These are phyloP conservation scores for Sphinx pinastri DNA, from an alignment of 2,888 invertebrate genomes.

Conservation along the genomic window DNA sequence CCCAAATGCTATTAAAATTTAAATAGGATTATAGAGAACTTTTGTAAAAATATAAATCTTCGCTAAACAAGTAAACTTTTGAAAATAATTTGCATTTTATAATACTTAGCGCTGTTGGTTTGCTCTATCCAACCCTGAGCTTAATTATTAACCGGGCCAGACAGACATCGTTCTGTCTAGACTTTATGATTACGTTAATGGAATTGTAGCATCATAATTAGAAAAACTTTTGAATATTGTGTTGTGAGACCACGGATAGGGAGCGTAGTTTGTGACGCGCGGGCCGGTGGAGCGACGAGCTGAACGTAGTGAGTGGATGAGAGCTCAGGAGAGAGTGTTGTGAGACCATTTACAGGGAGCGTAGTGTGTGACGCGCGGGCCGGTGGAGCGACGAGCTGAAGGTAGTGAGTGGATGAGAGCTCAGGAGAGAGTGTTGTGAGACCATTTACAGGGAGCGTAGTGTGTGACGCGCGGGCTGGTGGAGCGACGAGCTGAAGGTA, in stretches of 20 bases:
- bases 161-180: conserved; percentile 14
- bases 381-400: conserved; percentile 13
- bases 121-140: conserved; percentile 4
- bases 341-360: conserved; percentile 21
- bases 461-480: conserved; percentile 8
- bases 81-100: conserved; percentile 24
- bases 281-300: conserved; percentile 21
- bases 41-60: conserved; percentile 20
- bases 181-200: conserved; percentile 15
- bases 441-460: conserved; percentile 17
- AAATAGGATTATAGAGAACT: conserved; percentile 11
- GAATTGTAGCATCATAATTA: conserved; percentile 7
- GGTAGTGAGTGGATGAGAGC: conserved; percentile 20
- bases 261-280: conserved; percentile 21
- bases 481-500: conserved; percentile 9
- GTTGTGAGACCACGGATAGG: conserved; percentile 23
- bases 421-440: conserved; percentile 14
- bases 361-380: conserved; percentile 14
- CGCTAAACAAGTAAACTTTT: conserved; percentile 16
- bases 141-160: conserved; percentile 11
- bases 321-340: conserved; percentile 24
- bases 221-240: conserved; percentile 4
- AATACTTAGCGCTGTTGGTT: conserved; percentile 16
- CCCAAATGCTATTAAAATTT: conserved; percentile 18
- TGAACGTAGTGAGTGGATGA: conserved; percentile 24